Percentiles rank a stretch among this genome's conserved stretches.
These are phyloP conservation scores for Spea multiplicata DNA, from an alignment of 2,113 vertebrate genomes.

Conservation along the genomic window DNA sequence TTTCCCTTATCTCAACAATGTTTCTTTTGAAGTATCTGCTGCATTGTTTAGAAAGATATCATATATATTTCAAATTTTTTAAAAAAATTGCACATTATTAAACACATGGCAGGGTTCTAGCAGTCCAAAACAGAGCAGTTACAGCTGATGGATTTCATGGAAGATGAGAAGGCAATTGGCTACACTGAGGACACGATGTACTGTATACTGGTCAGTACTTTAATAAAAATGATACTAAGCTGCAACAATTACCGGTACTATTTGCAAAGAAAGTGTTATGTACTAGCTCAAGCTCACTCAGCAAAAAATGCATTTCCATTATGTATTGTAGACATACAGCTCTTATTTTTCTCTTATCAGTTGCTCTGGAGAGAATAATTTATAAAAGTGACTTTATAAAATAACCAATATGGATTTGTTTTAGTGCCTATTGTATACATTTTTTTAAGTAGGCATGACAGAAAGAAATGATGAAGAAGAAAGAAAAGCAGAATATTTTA, in stretches of 20 bases:
- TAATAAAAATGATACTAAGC: neutral
- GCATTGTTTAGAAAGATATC: neutral
- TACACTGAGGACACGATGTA: neutral
- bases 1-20: too few relatives aligned
- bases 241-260: neutral
- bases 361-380: conserved; percentile 27
- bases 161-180: conserved; percentile 3
- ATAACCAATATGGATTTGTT: conserved; percentile 23
- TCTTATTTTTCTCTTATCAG: conserved; percentile 15
- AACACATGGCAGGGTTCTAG: neutral
- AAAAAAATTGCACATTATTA: neutral
- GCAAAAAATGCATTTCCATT: too few relatives aligned
- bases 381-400: conserved; percentile 44
- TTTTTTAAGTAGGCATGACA: too few relatives aligned
- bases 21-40: neutral
- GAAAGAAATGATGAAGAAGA: too few relatives aligned
- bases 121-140: conserved; percentile 1
- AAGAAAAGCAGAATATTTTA: too few relatives aligned
- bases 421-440: too few relatives aligned
- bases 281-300: neutral
- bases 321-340: neutral
- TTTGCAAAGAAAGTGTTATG: neutral
- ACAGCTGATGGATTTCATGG: neutral
- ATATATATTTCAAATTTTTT: neutral
- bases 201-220: neutral